Base-by-base conservation (phyloP, 2,888 invertebrate genomes). In the Drosophila tanythrix region DNA sequence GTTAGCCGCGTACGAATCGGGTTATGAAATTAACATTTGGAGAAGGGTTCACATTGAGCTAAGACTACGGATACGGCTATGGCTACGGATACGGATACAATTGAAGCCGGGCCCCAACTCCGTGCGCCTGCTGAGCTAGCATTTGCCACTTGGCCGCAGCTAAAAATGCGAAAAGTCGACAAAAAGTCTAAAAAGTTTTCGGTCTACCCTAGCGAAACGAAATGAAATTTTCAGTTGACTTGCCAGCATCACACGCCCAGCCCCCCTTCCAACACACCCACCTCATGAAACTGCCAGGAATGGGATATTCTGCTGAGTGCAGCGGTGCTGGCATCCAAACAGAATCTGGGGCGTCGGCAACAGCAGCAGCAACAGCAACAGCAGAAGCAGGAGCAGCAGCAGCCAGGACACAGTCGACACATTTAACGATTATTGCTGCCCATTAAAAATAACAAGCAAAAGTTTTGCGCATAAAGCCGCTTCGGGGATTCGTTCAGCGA, bases 371-470 rank as follows among this genome's bases (percentile, higher is more conserved):
- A 60, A 64, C 71, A 61, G 65, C 52, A 60, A 59, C 36, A 40
- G 31, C 29, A 70, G 64, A 35, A 67, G 36, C 46, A 61, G 67
- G 38, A 66, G 40, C 72, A 71, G 53, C 63, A 46, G 29, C 67
- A 56, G 35, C 79, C 69, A 72, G 66, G 52, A 83, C 66, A 70
- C 78, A 89, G 87, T 88, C 89, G 88, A 87, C 87, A 92, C 91
- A 92, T 92, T 92, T 92, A 92, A 92, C 92, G 92, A 92, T 92
- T 92, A 92, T 92, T 92, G 91, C 87, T 75, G 82, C 51, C 89
- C 91, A 92, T 92, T 92, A 92, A 92, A 92, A 92, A 92, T 92
- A 92, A 92, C 92, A 92, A 92, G 92, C 91, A 91, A 91, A 92
- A 92, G 90, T 92, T 92, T 92, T 92, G 88, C 90, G 88, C 88